phyloP scores from a whole-genome alignment of 2,888 invertebrate genomes.

The Sarcophaga variegata region DNA sequence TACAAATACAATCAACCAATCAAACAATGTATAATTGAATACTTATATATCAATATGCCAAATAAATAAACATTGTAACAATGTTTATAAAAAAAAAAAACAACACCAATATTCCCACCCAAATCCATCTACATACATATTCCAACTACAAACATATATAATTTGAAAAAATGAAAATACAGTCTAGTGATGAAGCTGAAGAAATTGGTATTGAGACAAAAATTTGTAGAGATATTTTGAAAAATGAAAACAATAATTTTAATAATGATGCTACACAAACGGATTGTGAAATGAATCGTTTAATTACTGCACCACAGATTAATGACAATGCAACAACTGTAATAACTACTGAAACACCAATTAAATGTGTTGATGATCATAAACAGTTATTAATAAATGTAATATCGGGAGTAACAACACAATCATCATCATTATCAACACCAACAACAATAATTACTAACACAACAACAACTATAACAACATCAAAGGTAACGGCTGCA shows the following conservation, averaged over 20 bases:
- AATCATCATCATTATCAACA: slow-evolving; percentile 57
- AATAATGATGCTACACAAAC: slow-evolving; percentile 72
- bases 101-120: slow-evolving; percentile 1
- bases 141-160: slow-evolving; percentile 1
- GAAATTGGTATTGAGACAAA: slow-evolving; percentile 47
- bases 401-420: slow-evolving; percentile 19
- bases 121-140: slow-evolving; percentile 15
- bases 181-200: slow-evolving; percentile 53
- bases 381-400: slow-evolving; percentile 23
- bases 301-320: slow-evolving; percentile 43
- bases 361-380: slow-evolving; percentile 23
- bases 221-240: slow-evolving; percentile 31
- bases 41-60: not conserved
- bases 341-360: slow-evolving; percentile 54
- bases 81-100: slow-evolving; percentile 36
- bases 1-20: slow-evolving; percentile 40
- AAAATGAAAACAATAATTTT: slow-evolving; percentile 48
- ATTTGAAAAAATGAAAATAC: slow-evolving; percentile 1
- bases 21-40: slow-evolving; percentile 22
- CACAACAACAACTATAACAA: slow-evolving; percentile 52
- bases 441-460: slow-evolving; percentile 42
- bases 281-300: slow-evolving; percentile 47
- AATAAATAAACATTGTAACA: slow-evolving; percentile 37
- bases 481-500: slow-evolving; percentile 67
- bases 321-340: slow-evolving; percentile 64